A percentile compares a stretch with the other conserved stretches of the same genome.
Evolutionary conservation across 2,113 vertebrate species (phyloP).

Genomic region (Esox niger): DNA sequence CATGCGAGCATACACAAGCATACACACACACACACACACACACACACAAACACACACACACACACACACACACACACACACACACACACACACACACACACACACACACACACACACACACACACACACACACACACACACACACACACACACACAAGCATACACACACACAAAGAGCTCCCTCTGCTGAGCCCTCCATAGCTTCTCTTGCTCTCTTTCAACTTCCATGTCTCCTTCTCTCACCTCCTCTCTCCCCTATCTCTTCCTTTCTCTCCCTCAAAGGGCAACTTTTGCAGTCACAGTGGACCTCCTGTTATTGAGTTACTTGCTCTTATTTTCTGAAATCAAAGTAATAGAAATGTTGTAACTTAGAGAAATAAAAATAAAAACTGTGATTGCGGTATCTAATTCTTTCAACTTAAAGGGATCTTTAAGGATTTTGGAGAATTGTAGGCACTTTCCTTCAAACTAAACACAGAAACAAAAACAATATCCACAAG

Average conservation of each 20-base stretch:
- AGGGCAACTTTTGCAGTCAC: too few species aligned
- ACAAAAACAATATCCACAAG: too few species aligned
- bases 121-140: conserved; percentile 17
- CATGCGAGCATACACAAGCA: neutral
- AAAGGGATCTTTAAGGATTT: too few species aligned
- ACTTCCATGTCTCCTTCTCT: too few species aligned
- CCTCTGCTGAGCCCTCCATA: conserved; percentile 55
- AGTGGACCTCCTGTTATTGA: neutral
- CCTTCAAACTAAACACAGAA: too few species aligned
- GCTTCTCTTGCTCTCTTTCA: neutral
- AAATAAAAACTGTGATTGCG: too few species aligned
- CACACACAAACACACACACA: conserved; percentile 20
- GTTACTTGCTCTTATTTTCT: too few species aligned
- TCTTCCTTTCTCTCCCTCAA: neutral
- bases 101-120: neutral
- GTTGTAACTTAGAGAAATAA: too few species aligned
- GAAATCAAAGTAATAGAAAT: too few species aligned
- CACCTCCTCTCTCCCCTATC: too few species aligned
- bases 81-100: conserved; percentile 14
- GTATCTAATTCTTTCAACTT: too few species aligned
- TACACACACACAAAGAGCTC: conserved; percentile 52
- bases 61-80: conserved; percentile 23
- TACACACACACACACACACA: conserved; percentile 7
- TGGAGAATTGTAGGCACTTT: too few species aligned
- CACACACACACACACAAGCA: conserved; percentile 20